phyloP scores from a whole-genome alignment of 2,113 vertebrate species.

The Myrmecophaga tridactyla region DNA sequence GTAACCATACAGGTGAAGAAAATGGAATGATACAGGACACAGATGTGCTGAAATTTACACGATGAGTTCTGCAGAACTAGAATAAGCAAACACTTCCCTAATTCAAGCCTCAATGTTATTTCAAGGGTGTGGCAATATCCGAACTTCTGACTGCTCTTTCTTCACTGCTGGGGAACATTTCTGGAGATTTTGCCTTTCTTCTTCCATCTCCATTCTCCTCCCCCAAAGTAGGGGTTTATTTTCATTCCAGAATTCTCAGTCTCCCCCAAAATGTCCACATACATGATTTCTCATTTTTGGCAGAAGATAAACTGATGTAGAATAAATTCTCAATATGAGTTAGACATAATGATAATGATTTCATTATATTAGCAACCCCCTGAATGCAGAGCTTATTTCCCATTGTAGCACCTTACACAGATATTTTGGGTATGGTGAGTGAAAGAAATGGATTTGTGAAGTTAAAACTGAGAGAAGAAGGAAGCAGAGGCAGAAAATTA shows the following conservation, averaged over 20 bases:
- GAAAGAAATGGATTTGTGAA: not conserved
- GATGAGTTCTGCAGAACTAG: not conserved
- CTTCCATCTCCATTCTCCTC: not conserved
- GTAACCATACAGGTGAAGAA: too few species aligned
- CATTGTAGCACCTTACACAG: not conserved
- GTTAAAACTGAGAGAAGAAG: not conserved
- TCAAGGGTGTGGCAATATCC: not conserved
- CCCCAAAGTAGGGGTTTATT: not conserved
- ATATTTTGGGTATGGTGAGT: not conserved
- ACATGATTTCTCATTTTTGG: not conserved
- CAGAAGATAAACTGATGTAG: not conserved
- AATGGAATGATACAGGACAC: not conserved
- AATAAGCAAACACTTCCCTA: not conserved
- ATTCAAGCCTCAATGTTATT: not conserved
- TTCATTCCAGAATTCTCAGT: not conserved
- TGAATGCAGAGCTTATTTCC: not conserved
- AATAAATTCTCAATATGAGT: not conserved
- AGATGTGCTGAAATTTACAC: not conserved
- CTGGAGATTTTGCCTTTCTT: not conserved
- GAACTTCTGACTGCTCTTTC: not conserved
- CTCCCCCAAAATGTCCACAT: not conserved
- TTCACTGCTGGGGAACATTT: not conserved
- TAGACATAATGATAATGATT: not conserved
- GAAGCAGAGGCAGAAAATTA: not conserved
- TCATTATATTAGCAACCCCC: not conserved